Percentiles rank a stretch among this genome's conserved stretches.
phyloP scores from a whole-genome alignment of 2,797 vertebrate genomes.

The Eremophila alpestris region DNA sequence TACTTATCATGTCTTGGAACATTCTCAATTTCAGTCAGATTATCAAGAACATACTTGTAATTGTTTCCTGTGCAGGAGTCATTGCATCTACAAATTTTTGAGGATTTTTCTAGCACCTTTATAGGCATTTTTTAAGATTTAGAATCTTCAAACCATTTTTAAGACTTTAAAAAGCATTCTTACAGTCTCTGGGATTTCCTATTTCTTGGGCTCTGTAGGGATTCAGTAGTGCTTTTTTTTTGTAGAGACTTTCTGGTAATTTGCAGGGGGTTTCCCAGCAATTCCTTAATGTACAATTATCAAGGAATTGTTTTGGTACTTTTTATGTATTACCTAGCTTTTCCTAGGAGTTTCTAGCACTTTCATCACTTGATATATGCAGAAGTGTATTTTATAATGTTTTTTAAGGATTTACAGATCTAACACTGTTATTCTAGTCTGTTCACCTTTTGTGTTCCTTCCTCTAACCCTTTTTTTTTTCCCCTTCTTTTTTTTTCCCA shows the following conservation, averaged over 20 bases:
- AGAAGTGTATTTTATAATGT: neutral
- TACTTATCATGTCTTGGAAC: neutral
- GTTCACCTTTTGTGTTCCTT: neutral
- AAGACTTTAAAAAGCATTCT: neutral
- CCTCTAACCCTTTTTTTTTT: neutral
- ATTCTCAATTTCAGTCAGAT: neutral
- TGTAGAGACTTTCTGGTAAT: neutral
- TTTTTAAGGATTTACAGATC: neutral
- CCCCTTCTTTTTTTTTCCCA: slow-evolving; percentile 33
- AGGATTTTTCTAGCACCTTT: neutral
- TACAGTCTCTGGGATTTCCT: neutral
- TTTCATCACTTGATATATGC: neutral
- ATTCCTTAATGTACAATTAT: neutral
- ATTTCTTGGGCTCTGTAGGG: neutral
- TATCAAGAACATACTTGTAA: neutral
- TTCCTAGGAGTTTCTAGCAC: neutral
- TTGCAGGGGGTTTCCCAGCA: neutral
- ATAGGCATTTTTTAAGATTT: neutral
- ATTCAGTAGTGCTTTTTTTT: neutral
- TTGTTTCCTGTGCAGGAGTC: neutral
- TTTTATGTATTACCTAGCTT: neutral
- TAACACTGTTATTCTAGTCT: neutral
- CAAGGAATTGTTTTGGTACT: neutral
- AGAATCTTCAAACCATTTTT: neutral
- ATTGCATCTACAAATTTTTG: neutral